Conservation (phyloP, 1,140 invertebrate genomes). For the Olivierus martensii region DNA sequence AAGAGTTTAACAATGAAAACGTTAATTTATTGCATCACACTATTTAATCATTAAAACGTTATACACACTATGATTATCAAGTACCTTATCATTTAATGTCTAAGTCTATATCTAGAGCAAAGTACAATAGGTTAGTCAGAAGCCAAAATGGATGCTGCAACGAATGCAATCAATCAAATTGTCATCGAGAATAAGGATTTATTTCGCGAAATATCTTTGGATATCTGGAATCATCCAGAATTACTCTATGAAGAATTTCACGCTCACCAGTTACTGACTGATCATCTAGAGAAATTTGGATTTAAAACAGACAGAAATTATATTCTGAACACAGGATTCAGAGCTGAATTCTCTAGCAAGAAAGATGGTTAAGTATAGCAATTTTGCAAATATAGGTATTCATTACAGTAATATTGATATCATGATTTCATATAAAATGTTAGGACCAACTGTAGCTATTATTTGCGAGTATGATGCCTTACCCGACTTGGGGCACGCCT, state of each 20-base stretch:
- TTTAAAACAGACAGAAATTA: constrained; percentile 26
- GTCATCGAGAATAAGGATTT: neutral
- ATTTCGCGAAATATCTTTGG: constrained; percentile 3
- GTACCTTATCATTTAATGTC: too few relatives aligned
- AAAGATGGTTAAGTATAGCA: too few relatives aligned
- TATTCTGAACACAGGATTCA: constrained; percentile 28
- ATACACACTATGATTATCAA: too few relatives aligned
- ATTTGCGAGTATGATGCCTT: constrained; percentile 32
- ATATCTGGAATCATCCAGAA: constrained; percentile 29
- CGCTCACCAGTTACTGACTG: constrained; percentile 26
- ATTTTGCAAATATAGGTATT: too few relatives aligned
- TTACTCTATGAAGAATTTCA: constrained; percentile 26
- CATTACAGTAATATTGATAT: too few relatives aligned
- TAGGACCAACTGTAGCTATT: constrained; percentile 23
- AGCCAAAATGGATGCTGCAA: too few relatives aligned
- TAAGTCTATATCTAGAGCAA: too few relatives aligned
- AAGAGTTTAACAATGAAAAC: too few relatives aligned
- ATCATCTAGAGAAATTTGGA: constrained; percentile 22
- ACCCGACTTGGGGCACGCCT: constrained; percentile 31
- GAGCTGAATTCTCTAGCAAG: constrained; percentile 18
- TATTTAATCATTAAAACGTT: too few relatives aligned
- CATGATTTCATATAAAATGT: neutral
- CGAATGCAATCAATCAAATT: too few relatives aligned
- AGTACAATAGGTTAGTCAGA: too few relatives aligned
- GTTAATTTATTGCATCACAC: too few relatives aligned